Conservation (phyloP, 2,797 vertebrate species). For the Anniella stebbinsi region DNA sequence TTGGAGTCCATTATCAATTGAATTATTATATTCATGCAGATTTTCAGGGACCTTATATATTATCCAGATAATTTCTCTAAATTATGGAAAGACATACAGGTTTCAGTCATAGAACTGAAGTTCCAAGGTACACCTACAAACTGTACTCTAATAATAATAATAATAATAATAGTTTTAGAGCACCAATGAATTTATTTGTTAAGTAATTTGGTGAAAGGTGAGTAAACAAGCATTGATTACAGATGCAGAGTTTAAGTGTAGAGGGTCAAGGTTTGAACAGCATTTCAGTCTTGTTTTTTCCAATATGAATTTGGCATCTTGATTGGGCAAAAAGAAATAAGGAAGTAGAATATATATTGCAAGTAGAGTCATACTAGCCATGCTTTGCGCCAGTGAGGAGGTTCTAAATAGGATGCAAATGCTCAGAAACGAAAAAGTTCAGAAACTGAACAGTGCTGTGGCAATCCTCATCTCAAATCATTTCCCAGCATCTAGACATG, state of each 20-base stretch:
- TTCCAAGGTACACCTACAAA: background rate
- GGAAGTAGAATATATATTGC: background rate
- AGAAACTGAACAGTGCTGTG: background rate
- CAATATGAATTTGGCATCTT: background rate
- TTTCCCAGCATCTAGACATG: background rate
- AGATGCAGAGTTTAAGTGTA: background rate
- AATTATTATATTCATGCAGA: background rate
- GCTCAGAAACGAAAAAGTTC: background rate
- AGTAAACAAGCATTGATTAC: background rate
- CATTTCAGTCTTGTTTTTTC: background rate
- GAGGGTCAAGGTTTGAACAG: background rate
- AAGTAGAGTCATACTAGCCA: background rate
- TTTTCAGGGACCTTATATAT: background rate
- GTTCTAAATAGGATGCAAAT: slow-evolving; percentile 1
- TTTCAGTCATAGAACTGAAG: background rate
- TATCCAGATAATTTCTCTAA: background rate
- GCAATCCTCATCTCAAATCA: background rate
- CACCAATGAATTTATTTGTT: background rate
- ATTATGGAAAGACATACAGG: background rate
- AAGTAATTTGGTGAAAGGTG: background rate
- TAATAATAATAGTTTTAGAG: too few species aligned
- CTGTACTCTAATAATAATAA: background rate
- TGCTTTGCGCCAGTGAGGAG: background rate
- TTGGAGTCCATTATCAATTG: background rate
- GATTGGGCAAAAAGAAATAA: background rate